Evolutionary conservation across 92 coral and sea anemone species (phyloP).

Genomic region (Paragorgia papillata): DNA sequence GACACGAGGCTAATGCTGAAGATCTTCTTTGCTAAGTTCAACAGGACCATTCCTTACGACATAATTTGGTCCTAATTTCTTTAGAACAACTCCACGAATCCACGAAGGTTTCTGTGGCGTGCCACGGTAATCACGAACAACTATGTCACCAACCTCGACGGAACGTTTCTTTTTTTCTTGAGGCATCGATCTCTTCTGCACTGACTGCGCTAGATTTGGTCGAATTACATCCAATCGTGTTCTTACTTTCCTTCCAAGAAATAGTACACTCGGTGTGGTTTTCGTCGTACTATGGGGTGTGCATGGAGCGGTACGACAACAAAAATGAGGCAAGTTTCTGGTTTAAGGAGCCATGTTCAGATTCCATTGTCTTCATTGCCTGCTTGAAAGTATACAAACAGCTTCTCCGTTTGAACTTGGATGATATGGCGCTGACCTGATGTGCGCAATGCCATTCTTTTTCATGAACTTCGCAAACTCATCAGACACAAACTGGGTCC

Average conservation of each 20-base stretch:
- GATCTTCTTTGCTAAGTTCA: too few relatives aligned
- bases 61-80: too few relatives aligned
- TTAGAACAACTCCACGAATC: too few relatives aligned
- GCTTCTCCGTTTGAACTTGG: constrained; percentile 51
- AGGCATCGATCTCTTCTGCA: too few relatives aligned
- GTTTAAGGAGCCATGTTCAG: constrained; percentile 23
- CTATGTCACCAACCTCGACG: too few relatives aligned
- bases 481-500: constrained; percentile 39
- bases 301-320: constrained; percentile 36
- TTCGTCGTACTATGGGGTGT: constrained; percentile 50
- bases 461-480: constrained; percentile 50
- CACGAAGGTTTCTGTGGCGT: too few relatives aligned
- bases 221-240: constrained; percentile 34
- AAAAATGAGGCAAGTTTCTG: constrained; percentile 40
- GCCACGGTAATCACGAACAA: too few relatives aligned
- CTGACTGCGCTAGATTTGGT: constrained; percentile 13
- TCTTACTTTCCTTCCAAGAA: constrained; percentile 43
- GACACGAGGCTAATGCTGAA: too few relatives aligned
- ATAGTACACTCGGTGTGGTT: constrained; percentile 45
- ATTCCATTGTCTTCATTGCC: constrained; percentile 51
- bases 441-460: constrained; percentile 49
- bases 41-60: too few relatives aligned
- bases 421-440: constrained; percentile 51
- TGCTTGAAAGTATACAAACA: constrained; percentile 54
- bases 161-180: too few relatives aligned